These are phyloP conservation scores for Pseudobourletiella spinata DNA, from an alignment of 1,140 invertebrate genomes.

Conservation along the genomic window DNA sequence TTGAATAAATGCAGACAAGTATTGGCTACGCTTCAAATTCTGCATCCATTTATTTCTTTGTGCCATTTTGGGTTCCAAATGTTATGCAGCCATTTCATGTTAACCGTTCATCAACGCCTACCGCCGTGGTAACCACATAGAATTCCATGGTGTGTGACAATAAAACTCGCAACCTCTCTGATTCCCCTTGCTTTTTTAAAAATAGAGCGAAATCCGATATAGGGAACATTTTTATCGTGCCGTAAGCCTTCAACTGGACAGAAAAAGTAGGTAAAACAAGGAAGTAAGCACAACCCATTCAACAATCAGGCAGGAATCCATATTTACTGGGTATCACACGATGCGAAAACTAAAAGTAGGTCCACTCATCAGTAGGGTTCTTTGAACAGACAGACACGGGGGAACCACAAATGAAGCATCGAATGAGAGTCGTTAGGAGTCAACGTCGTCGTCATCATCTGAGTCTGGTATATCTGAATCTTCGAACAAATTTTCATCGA, in stretches of 20 bases:
- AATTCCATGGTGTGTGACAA: neutral
- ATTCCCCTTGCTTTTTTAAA: neutral
- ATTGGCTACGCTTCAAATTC: neutral
- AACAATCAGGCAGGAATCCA: neutral
- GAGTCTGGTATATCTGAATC: slow-evolving; percentile 61
- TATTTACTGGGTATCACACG: neutral
- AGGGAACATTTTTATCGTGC: too few species aligned
- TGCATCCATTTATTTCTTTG: neutral
- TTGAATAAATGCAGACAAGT: slow-evolving; percentile 9
- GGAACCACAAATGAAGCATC: too few species aligned
- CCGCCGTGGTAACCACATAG: too few species aligned
- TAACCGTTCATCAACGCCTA: neutral
- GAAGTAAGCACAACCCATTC: neutral
- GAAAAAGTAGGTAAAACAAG: neutral
- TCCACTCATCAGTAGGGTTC: neutral
- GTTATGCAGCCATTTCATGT: too few species aligned
- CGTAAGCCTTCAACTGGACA: too few species aligned
- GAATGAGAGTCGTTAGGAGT: neutral
- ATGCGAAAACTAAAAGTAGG: neutral
- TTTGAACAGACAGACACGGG: too few species aligned
- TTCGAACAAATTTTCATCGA: slow-evolving; percentile 91
- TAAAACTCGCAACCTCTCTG: neutral
- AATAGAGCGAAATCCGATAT: neutral
- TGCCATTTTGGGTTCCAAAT: too few species aligned
- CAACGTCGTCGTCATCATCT: slow-evolving; percentile 55